Percentiles rank a stretch among this genome's conserved stretches.
These are phyloP conservation scores for Pristionchus fissidentatus DNA, from an alignment of 2,888 invertebrate genomes.

Conservation along the genomic window DNA sequence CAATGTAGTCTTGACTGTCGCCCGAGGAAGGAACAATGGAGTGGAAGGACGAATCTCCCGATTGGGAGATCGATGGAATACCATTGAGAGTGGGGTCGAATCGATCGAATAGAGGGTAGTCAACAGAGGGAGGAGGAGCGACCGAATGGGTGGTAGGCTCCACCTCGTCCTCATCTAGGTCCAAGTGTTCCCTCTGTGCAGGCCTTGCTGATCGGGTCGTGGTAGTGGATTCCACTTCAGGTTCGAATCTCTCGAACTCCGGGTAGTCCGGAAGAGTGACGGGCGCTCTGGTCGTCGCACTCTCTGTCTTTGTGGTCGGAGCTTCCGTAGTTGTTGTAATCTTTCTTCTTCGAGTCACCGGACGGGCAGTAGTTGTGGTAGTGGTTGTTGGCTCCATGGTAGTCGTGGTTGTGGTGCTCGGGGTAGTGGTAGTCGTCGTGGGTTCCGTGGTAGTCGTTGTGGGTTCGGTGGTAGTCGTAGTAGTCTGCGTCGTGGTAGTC, in stretches of 20 bases:
- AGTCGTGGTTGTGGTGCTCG: not conserved
- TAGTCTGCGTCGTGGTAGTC: not conserved
- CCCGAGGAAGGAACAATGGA: not conserved
- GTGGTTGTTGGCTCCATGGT: not conserved
- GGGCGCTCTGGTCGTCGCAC: not conserved
- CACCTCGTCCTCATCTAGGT: too few relatives aligned
- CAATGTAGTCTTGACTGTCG: slow-evolving; percentile 29
- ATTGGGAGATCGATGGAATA: slow-evolving; percentile 17
- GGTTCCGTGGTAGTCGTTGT: not conserved
- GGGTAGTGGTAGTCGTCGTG: not conserved
- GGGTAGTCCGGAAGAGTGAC: not conserved
- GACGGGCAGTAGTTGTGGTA: not conserved
- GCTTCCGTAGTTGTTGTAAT: too few relatives aligned
- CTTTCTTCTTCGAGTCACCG: too few relatives aligned
- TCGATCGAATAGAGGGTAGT: slow-evolving; percentile 23
- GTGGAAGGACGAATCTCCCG: not conserved
- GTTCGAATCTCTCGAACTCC: slow-evolving; percentile 6
- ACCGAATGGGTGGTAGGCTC: not conserved
- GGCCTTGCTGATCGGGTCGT: not conserved
- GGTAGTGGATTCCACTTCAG: not conserved
- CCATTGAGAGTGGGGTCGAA: slow-evolving; percentile 15
- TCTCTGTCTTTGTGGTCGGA: too few relatives aligned
- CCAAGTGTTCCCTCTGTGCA: not conserved
- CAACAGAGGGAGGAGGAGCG: slow-evolving; percentile 6
- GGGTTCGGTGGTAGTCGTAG: not conserved